Evolutionary conservation across 2,113 vertebrate species (phyloP), one percentile per base, ranked within the genome.

Genomic region (Petrocephalus zakoni): DNA sequence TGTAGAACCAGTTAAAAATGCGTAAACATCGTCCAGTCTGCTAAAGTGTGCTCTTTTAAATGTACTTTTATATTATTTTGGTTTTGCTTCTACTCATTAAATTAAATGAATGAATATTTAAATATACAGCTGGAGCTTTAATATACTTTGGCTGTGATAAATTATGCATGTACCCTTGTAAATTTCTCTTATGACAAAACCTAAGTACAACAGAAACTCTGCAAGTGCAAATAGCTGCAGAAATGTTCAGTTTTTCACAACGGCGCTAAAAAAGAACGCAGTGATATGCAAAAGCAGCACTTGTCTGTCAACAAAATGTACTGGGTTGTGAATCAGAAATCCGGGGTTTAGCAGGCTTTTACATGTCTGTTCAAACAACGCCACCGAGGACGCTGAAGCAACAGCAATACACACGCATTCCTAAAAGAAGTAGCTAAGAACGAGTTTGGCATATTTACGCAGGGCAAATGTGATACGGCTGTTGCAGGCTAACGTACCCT

Each of bases 211-310:
- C 6, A 85, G 22, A 11, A 85, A 85, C 51, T 55, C n/a, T 53
- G 29, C 84, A 53, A 52, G 13, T 85, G 84, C 81, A 83, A 85
- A 85, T 85, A 55, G 51, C 84, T 85, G 46, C n/a, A 17, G 47
- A 85, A 29, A 85, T 29, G 7, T 22, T n/a, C 13, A 53, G 51
- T 85, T 29, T 29, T 85, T 17, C 84, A 53, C 25, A 11, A 52
- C 5, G 29, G 25, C 53, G 22, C 51, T 55, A 55, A 17, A 53
- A 75, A 42, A 78, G 84, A 53, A 85, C 84, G 29, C 25, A 85
- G 46, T 52, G 25, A 55, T 53, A 85, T 34, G 25, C 47, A 29
- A 85, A 85, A 51, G 52, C 82, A 51, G 21, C 10, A 13, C 22
- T 51, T 25, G 47, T 85, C 47, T 52, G 21, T 85, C 82, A 85